Evolutionary conservation across 2,888 invertebrate genomes (phyloP), one percentile per base, ranked within the genome.

Genomic region (Hecatera dysodea): DNA sequence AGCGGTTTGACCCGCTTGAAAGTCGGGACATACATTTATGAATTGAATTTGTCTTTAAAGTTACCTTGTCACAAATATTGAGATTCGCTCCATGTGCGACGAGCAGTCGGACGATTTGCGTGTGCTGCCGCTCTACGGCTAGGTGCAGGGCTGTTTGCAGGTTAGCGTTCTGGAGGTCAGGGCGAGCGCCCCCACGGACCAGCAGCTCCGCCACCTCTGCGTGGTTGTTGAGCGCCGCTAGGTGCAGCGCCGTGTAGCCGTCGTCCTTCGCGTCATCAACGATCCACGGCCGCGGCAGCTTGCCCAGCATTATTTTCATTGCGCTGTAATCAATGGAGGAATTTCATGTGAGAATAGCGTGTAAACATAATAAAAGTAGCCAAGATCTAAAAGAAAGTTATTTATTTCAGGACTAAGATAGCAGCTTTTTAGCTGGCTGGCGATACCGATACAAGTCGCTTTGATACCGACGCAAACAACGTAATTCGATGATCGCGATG

Each of bases 241-340:
- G 96, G 94, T 99, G 99, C 29, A 99, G 96, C 0, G 99, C 99
- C 0, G 99, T 99, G 95, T 99, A 99, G 1, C 99, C 99, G 90
- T 99, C 99, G 92, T 99, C 99, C 92, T 99, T 99, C 89, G 99
- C 99, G 95, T 99, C 99, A 93, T 99, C 99, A 71, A 99, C 99
- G 89, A 99, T 98, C 99, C 99, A 99, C 4, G 98, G 98, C 33
- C 99, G 97, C 46, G 99, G 99, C 75, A 99, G 96, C 95, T 99
- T 99, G 65, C 98, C 97, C 87, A 99, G 96, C 89, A 99, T 97
- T 89, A 99, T 98, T 90, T 99, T 98, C 99, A 99, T 99, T 66
- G 99, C 99, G 95, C 99, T 99, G 96, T 75, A 97, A 96, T 78
- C 75, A 75, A 72, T 66, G 8, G 0, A 66, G 76, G 36, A n/a